These are phyloP conservation scores for Lontra canadensis DNA, from an alignment of 2,113 vertebrate species.

Conservation along the genomic window DNA sequence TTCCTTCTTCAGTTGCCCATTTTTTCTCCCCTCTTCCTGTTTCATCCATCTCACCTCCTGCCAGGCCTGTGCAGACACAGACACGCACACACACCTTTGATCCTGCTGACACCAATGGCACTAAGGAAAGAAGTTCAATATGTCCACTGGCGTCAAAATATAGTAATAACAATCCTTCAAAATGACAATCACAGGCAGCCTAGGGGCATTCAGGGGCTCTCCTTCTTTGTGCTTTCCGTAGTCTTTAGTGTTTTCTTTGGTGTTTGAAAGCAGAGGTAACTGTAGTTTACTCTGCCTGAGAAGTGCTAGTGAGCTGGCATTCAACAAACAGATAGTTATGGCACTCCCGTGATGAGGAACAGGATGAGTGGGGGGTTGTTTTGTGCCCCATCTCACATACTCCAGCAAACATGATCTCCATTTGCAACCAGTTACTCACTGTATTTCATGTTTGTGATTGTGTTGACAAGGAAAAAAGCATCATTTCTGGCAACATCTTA, in stretches of 20 bases:
- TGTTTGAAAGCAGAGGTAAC: constrained; percentile 18
- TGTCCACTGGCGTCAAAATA: constrained; percentile 47
- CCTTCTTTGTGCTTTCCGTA: constrained; percentile 20
- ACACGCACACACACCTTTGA: neutral
- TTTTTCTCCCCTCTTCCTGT: constrained; percentile 31
- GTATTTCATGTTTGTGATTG: constrained; percentile 65
- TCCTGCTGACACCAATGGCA: constrained; percentile 56
- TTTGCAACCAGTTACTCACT: constrained; percentile 66
- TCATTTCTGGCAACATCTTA: constrained; percentile 59
- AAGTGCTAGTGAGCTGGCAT: neutral
- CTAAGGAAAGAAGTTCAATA: constrained; percentile 57
- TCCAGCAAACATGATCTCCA: neutral
- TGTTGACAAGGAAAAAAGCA: constrained; percentile 59
- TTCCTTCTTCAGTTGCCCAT: constrained; percentile 23
- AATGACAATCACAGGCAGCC: constrained; percentile 55
- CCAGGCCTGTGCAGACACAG: constrained; percentile 31
- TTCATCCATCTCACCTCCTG: constrained; percentile 46
- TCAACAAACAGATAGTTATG: neutral
- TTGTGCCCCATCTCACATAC: constrained; percentile 6
- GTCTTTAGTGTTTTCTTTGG: constrained; percentile 25
- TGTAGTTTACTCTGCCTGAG: constrained; percentile 1
- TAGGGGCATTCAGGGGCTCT: neutral
- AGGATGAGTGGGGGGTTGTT: neutral
- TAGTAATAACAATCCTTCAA: constrained; percentile 68
- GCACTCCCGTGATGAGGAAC: neutral